Conservation (phyloP, 2,888 invertebrate genomes). For the Ormyrus labotus region DNA sequence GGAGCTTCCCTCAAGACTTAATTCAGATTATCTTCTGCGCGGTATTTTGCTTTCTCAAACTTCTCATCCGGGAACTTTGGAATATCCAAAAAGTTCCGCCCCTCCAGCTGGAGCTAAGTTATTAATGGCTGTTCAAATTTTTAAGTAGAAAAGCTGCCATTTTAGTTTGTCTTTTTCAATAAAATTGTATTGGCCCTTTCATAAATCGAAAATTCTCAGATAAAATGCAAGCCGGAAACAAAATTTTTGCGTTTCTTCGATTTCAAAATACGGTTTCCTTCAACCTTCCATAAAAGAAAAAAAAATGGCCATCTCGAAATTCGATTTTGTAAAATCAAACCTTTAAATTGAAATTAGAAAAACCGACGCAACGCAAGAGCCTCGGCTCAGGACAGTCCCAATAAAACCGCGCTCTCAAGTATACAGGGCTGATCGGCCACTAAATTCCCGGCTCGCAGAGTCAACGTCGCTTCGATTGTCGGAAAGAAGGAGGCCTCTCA, state of each 20-base stretch:
- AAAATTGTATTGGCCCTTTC: too few relatives aligned
- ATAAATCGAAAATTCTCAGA: too few relatives aligned
- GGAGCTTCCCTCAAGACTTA: slow-evolving; percentile 53
- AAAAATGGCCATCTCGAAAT: background rate
- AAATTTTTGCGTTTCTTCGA: slow-evolving; percentile 3
- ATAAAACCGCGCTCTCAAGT: too few relatives aligned
- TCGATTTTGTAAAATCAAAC: background rate
- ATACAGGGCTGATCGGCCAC: too few relatives aligned
- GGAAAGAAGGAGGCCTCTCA: background rate
- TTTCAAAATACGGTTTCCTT: background rate
- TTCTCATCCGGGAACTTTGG: slow-evolving; percentile 11
- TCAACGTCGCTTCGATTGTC: slow-evolving; percentile 7
- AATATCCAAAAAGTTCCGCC: slow-evolving; percentile 5
- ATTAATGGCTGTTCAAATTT: too few relatives aligned
- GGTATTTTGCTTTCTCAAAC: slow-evolving; percentile 34
- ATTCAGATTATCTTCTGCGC: slow-evolving; percentile 54
- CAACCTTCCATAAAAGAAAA: background rate
- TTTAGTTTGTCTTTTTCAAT: background rate
- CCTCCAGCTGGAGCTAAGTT: too few relatives aligned
- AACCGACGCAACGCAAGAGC: too few relatives aligned
- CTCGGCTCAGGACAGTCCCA: too few relatives aligned
- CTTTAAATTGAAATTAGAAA: too few relatives aligned
- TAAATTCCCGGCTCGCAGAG: slow-evolving; percentile 24
- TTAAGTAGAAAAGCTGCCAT: too few relatives aligned
- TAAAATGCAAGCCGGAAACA: background rate